Evolutionary conservation across 2,797 vertebrate species (phyloP), one percentile per base, ranked within the genome.

Genomic region (Alcedo quadribrachys): DNA sequence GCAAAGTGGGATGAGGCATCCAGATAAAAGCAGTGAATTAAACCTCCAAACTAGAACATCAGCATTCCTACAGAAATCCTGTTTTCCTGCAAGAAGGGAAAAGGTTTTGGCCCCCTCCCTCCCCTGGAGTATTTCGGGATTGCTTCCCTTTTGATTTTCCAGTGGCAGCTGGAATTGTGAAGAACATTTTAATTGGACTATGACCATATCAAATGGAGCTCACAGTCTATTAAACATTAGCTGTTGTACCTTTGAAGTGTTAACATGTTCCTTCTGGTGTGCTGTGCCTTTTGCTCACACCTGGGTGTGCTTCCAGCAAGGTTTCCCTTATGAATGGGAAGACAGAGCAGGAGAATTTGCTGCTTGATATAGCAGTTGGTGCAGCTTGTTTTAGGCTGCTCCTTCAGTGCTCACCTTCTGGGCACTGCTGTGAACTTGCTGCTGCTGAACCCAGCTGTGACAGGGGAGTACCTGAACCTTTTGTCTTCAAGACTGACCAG

Each of bases 311-410:
- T 73, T 66, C 61, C 53, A 55, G 33, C 2, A 14, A 46, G 35
- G 35, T 58, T 69, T 69, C 50, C 43, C 27, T 57, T 32, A 4
- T 27, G n/a, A 6, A 3, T 32, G 30, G 17, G 40, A 55, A 24
- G 48, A 11, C 27, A 3, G 33, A 0, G 18, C 51, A 25, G 42
- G 12, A 24, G 40, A 21, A 27, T 24, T 62, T 0, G 1, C 22
- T 55, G 2, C 42, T 22, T 48, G 33, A 16, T 1, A 0, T 3
- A 24, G 57, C 63, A 19, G 16, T n/a, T 63, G 37, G 28, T 46
- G 37, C 20, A 40, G 45, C 16, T 3, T 6, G 16, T 71, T 45
- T 51, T n/a, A 57, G n/a, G 19, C 32, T 7, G 12, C 30, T 68
- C 8, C 40, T 67, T 50, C 77, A 55, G 33, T 1, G 0, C 1